Base-by-base conservation (phyloP, 2,888 invertebrate species). In the Nymphalis polychloros region DNA sequence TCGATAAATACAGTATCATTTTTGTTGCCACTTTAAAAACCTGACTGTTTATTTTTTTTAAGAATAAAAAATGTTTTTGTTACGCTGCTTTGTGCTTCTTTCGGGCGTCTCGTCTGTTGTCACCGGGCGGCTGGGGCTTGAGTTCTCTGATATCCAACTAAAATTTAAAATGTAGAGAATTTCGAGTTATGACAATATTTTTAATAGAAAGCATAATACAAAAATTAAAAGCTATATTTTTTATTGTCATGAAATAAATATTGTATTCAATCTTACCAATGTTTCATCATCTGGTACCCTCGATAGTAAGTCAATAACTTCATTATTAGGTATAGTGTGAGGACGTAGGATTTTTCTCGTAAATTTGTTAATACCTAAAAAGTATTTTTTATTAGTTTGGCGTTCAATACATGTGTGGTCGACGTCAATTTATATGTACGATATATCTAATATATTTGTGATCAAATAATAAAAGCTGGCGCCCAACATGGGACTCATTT, bases 241-340 rank as follows among this genome's bases (percentile, higher is more conserved):
- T 31, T 6, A 31, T 31, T 31, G 27, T 31, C 5, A 41, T 13
- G 4, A 13, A 13, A 10, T 10, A 13, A 41, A 41, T 41, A 41
- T n/a, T 50, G 20, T 27, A 35, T 10, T 27, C 8, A 62, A 65
- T 90, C 94, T 95, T 87, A 98, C 98, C 92, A 98, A 92, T 91
- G 96, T 97, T 87, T 97, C 97, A 84, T 99, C 97, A 82, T 98
- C 97, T 47, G 99, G 99, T 64, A 99, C 97, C 76, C 99, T 94
- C 0, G 98, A 98, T 72, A 99, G 90, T 80, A 98, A 95, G 93
- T 99, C 99, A 74, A 99, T 89, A 10, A 99, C 92, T 93, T 99
- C 99, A 91, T 99, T 99, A 90, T 99, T 99, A 13, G 98, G 97
- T 89, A 99, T 97, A 49, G 97, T 96, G 86, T 99, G 97, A 8